Conservation (phyloP, 2,797 vertebrate genomes). For the Hippoglossus hippoglossus region DNA sequence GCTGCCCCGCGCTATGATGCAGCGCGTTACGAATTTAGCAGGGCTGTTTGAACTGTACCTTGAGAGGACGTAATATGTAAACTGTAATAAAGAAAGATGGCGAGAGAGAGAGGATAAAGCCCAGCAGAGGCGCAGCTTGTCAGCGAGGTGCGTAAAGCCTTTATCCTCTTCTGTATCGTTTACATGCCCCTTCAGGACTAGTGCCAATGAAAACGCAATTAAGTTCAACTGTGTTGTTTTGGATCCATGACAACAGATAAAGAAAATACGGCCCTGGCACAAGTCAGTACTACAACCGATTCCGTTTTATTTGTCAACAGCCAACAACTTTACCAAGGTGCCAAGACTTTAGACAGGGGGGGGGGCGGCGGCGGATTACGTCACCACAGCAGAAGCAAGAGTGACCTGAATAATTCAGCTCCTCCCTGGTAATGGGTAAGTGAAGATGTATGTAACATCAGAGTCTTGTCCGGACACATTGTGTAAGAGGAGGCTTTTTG, state of each 20-base stretch:
- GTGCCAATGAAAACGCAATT: constrained; percentile 53
- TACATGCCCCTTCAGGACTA: constrained; percentile 58
- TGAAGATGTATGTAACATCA: constrained; percentile 52
- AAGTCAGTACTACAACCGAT: not conserved
- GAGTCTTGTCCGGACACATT: constrained; percentile 21
- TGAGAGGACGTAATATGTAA: constrained; percentile 64
- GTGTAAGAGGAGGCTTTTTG: constrained; percentile 18
- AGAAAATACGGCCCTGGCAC: constrained; percentile 18
- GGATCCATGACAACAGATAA: constrained; percentile 12
- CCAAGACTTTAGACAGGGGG: not conserved
- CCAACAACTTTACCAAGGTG: constrained; percentile 8
- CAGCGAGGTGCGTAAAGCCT: constrained; percentile 65
- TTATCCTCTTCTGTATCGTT: constrained; percentile 62
- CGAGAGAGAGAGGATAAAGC: not conserved
- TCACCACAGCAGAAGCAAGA: constrained; percentile 6
- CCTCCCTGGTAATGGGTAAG: constrained; percentile 27
- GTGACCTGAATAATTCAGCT: constrained; percentile 59
- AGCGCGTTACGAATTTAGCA: constrained; percentile 60
- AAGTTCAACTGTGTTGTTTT: constrained; percentile 33
- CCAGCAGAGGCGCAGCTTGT: constrained; percentile 41
- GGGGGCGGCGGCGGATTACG: constrained; percentile 25
- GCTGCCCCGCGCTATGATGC: constrained; percentile 48
- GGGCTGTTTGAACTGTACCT: constrained; percentile 57
- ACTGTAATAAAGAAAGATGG: constrained; percentile 58
- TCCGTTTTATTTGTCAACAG: constrained; percentile 17